phyloP scores from a whole-genome alignment of 2,888 invertebrate species.

The Busseola fusca region DNA sequence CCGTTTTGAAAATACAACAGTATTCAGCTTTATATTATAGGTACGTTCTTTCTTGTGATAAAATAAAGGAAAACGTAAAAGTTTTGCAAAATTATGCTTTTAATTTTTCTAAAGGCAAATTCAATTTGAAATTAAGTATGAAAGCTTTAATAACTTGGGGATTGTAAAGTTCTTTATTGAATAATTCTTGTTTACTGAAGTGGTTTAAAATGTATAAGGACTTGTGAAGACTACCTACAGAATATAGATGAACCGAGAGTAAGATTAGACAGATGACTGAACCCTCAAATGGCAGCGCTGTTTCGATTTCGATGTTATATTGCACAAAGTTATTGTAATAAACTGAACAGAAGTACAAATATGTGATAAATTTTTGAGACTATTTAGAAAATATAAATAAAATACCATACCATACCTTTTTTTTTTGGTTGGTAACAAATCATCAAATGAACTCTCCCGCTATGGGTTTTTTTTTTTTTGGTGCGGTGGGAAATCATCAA shows the following conservation, averaged over 20 bases:
- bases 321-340: neutral
- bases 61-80: conserved; percentile 20
- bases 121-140: conserved; percentile 12
- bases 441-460: too few relatives aligned
- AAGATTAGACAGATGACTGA: neutral
- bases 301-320: neutral
- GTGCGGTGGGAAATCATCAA: too few relatives aligned
- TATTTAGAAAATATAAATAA: too few relatives aligned
- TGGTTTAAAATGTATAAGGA: neutral
- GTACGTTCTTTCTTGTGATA: conserved; percentile 25
- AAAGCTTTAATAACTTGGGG: conserved; percentile 23
- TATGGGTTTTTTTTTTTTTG: too few relatives aligned
- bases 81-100: conserved; percentile 13
- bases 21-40: conserved; percentile 23
- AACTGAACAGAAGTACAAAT: neutral
- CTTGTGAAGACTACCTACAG: neutral
- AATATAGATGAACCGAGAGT: neutral
- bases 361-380: neutral
- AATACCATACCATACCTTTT: too few relatives aligned
- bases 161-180: neutral
- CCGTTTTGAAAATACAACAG: conserved; percentile 46
- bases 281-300: neutral
- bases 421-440: too few relatives aligned
- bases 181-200: conserved; percentile 7
- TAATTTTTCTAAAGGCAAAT: conserved; percentile 14